Evolutionary conservation across 1,140 invertebrate species (phyloP).

Genomic region (Bombyx mandarina): DNA sequence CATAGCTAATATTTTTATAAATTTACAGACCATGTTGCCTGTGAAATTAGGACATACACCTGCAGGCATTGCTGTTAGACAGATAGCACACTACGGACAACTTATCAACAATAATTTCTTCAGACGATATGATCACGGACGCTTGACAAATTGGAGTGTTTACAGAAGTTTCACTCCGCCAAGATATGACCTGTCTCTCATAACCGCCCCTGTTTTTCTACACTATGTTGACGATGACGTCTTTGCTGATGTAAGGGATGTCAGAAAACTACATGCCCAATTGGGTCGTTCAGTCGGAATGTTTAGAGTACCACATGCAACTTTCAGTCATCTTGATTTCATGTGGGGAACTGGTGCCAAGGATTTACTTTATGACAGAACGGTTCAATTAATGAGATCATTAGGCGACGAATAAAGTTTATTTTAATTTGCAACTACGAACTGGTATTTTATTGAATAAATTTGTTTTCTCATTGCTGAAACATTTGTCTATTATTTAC

Average conservation of each 20-base stretch:
- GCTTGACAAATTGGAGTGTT: conserved; percentile 64
- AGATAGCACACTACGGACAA: conserved; percentile 84
- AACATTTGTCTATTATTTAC: too few relatives aligned
- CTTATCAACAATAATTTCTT: conserved; percentile 75
- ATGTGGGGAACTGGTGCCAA: conserved; percentile 71
- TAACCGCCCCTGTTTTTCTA: conserved; percentile 77
- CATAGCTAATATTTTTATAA: conserved; percentile 12
- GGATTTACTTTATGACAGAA: conserved; percentile 50
- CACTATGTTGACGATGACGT: conserved; percentile 83
- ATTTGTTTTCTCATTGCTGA: too few relatives aligned
- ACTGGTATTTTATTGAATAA: too few relatives aligned
- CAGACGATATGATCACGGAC: conserved; percentile 76
- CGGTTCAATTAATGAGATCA: conserved; percentile 50
- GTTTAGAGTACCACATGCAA: conserved; percentile 57
- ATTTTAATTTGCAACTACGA: too few relatives aligned
- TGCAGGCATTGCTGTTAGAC: conserved; percentile 84
- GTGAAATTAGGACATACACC: conserved; percentile 86
- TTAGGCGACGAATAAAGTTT: conserved; percentile 14
- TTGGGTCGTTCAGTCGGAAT: conserved; percentile 70
- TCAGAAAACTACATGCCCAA: conserved; percentile 71
- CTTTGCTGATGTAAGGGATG: conserved; percentile 74
- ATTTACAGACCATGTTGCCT: conserved; percentile 76
- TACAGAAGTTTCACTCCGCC: conserved; percentile 72
- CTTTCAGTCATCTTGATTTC: conserved; percentile 74
- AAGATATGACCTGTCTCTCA: conserved; percentile 72